A percentile compares a stretch with the other conserved stretches of the same genome.
Conservation (phyloP, 1,140 invertebrate genomes). For the Ostrea denselamellosa region DNA sequence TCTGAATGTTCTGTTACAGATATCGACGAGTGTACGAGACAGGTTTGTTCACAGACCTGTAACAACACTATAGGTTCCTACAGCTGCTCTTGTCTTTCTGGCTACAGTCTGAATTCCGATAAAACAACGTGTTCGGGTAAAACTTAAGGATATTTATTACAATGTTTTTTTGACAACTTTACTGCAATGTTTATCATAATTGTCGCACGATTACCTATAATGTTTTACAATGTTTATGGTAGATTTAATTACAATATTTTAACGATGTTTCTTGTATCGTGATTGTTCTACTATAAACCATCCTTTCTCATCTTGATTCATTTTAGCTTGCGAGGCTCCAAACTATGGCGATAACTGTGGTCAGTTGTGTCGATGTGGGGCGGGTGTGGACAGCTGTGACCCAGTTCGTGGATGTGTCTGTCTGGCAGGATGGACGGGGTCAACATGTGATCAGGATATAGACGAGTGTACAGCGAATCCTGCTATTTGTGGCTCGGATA, state of each 20-base stretch:
- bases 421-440: constrained; percentile 62
- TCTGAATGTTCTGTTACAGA: no score
- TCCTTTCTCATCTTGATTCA: no score
- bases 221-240: no score
- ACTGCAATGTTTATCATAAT: not conserved
- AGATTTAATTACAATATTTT: no score
- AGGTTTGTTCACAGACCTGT: constrained; percentile 48
- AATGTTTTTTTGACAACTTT: not conserved
- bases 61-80: constrained; percentile 49
- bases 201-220: not conserved
- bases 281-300: no score
- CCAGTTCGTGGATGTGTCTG: constrained; percentile 63
- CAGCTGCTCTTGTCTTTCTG: constrained; percentile 47
- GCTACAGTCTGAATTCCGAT: constrained; percentile 45
- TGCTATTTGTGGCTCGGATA: constrained; percentile 41
- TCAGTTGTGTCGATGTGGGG: constrained; percentile 59
- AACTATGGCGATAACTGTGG: constrained; percentile 61
- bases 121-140: constrained; percentile 43
- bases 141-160: not conserved
- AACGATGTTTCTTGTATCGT: no score
- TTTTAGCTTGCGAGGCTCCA: constrained; percentile 57
- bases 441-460: constrained; percentile 62
- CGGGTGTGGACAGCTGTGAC: constrained; percentile 55
- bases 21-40: constrained; percentile 50
- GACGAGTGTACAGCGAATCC: constrained; percentile 59